Evolutionary conservation across 1,140 invertebrate genomes (phyloP), one percentile per base, ranked within the genome.

Genomic region (Zaprionus inermis): DNA sequence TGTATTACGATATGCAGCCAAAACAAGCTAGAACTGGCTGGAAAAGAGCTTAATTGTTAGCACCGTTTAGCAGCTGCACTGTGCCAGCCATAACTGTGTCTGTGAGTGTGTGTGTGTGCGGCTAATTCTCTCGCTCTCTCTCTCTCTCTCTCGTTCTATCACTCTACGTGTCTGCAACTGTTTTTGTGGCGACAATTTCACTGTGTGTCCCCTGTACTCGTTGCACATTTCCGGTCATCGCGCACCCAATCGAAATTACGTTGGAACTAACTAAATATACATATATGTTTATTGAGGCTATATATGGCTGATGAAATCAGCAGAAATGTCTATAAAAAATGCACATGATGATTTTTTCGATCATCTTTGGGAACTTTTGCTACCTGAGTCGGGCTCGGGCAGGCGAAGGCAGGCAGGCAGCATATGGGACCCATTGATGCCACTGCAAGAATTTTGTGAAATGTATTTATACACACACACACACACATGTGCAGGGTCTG

Each of bases 141-240:
- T 46, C 9, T 49, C 5, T 51, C 20, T 49, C 0, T 55, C 7
- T 44, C 16, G 1, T 24, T 55, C 10, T 36, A 5, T 49, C 5
- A 32, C 20, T 51, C 0, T 55, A 2, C 32, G 16, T 14, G 18
- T 22, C 44, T 60, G 60, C 49, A 24, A 24, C 22, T 24, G 4
- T 24, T 28, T 71, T 11, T 57, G 46, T 32, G 46, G 56, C 56
- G 70, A 71, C 76, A 70, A 60, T 79, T 69, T 36, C 64, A 54
- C 51, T 41, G 67, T 64, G 64, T 44, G 38, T n/a, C 38, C 38
- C 24, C 3, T 4, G 22, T 24, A 28, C 30, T 7, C 79, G 79
- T 85, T 82, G 79, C 68, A 76, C 79, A 82, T 86, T 86, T 85
- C 82, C 82, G 82, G 82, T 72, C 82, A 74, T 71, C 74, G 67